Evolutionary conservation across 1,140 invertebrate species (phyloP).

Genomic region (Zaprionus ornatus): DNA sequence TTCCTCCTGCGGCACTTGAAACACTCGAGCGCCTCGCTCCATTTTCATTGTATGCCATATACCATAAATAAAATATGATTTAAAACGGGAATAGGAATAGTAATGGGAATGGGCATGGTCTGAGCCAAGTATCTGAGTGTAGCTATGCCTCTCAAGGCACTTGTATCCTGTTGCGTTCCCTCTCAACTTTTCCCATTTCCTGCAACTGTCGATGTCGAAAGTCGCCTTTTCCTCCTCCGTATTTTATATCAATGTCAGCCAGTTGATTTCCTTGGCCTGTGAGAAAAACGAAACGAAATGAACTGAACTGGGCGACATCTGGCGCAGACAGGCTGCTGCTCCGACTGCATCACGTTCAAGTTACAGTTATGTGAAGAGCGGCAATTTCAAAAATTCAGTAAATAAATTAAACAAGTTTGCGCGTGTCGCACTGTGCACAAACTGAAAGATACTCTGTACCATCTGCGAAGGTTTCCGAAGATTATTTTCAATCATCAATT

Average conservation of each 20-base stretch:
- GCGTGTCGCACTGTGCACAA: too few species aligned
- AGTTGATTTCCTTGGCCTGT: constrained; percentile 66
- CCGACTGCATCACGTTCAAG: constrained; percentile 18
- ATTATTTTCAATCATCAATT: not conserved
- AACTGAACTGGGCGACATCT: constrained; percentile 69
- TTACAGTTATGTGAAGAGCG: constrained; percentile 75
- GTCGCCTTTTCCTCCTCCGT: constrained; percentile 5
- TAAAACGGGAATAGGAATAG: constrained; percentile 11
- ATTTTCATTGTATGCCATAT: constrained; percentile 13
- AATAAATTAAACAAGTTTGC: constrained; percentile 26
- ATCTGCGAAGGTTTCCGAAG: not conserved
- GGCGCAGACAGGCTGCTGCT: constrained; percentile 47
- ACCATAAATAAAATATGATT: constrained; percentile 8
- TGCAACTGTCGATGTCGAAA: constrained; percentile 54
- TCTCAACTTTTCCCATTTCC: constrained; percentile 65
- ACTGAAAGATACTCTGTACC: constrained; percentile 10
- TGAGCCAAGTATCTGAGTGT: not conserved
- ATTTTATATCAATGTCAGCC: constrained; percentile 42
- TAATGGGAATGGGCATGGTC: not conserved
- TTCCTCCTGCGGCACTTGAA: constrained; percentile 26
- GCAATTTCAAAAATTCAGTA: constrained; percentile 68
- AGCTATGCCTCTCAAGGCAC: constrained; percentile 21
- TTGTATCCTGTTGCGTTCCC: constrained; percentile 64
- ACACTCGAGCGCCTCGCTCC: constrained; percentile 17
- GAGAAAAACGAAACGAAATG: constrained; percentile 45